phyloP scores from a whole-genome alignment of 2,797 vertebrate species.

The Lutra lutra region DNA sequence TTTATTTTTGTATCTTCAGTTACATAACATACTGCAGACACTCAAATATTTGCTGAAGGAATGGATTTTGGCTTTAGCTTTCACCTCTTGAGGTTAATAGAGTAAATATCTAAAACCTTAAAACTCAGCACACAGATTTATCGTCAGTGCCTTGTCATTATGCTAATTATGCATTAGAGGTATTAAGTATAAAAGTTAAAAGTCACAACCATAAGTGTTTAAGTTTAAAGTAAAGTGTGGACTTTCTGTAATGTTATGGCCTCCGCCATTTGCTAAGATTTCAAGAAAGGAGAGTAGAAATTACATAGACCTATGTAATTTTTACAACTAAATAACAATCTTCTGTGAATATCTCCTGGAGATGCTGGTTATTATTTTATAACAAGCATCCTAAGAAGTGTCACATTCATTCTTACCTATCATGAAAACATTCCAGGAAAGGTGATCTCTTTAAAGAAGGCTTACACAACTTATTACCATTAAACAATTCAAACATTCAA shows the following conservation, averaged over 20 bases:
- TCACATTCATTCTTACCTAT: slow-evolving; percentile 12
- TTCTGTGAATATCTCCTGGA: neutral
- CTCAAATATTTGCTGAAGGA: neutral
- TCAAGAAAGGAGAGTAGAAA: neutral
- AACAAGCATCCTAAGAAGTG: slow-evolving; percentile 40
- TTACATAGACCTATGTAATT: slow-evolving; percentile 19
- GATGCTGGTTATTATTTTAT: slow-evolving; percentile 10
- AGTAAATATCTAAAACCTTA: slow-evolving; percentile 41
- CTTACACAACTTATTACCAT: neutral
- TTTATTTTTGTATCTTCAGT: neutral
- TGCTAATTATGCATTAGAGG: neutral
- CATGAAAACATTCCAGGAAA: neutral
- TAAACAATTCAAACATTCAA: slow-evolving; percentile 18
- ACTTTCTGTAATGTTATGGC: neutral
- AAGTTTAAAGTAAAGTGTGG: slow-evolving; percentile 27
- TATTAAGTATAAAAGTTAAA: slow-evolving; percentile 36
- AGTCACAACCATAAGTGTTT: slow-evolving; percentile 46
- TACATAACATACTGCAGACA: neutral
- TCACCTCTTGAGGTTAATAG: neutral
- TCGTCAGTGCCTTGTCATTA: neutral
- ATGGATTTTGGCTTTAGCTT: slow-evolving; percentile 41
- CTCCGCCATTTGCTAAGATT: slow-evolving; percentile 6
- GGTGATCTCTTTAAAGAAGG: slow-evolving; percentile 28
- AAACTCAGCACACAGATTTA: slow-evolving; percentile 17
- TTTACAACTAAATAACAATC: slow-evolving; percentile 53